Conservation (phyloP, 1,140 invertebrate species). For the Bombus polaris region DNA sequence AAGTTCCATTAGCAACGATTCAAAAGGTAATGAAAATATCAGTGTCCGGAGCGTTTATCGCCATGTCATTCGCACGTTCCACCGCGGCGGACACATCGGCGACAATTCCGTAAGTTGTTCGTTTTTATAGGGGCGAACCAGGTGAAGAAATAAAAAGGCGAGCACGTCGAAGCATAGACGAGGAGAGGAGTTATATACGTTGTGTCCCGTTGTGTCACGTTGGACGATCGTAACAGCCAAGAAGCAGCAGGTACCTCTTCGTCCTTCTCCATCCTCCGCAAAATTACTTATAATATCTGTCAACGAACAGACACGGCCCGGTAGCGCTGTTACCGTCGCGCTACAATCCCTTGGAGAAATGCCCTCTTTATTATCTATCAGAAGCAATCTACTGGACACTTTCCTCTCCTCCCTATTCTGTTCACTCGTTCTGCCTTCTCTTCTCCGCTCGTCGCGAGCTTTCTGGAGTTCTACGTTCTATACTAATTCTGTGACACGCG, state of each 20-base stretch:
- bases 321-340: conserved; percentile 52
- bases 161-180: conserved; percentile 43
- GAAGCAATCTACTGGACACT: conserved; percentile 69
- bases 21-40: conserved; percentile 28
- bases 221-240: conserved; percentile 68
- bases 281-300: conserved; percentile 77
- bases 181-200: conserved; percentile 59
- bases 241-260: conserved; percentile 23
- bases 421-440: conserved; percentile 9
- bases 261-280: conserved; percentile 43
- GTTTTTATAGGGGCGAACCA: conserved; percentile 9
- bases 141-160: conserved; percentile 52
- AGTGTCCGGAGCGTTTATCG: not conserved
- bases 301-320: conserved; percentile 59
- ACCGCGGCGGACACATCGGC: not conserved
- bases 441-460: not conserved
- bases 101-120: conserved; percentile 32
- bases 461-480: conserved; percentile 27
- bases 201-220: conserved; percentile 63
- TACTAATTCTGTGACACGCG: conserved; percentile 35
- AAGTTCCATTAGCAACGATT: not conserved
- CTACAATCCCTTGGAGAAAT: conserved; percentile 71
- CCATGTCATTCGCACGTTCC: conserved; percentile 13
- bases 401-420: conserved; percentile 40
- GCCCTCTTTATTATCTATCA: conserved; percentile 76